Conservation (phyloP, 2,113 vertebrate genomes). For the Stercorarius parasiticus region DNA sequence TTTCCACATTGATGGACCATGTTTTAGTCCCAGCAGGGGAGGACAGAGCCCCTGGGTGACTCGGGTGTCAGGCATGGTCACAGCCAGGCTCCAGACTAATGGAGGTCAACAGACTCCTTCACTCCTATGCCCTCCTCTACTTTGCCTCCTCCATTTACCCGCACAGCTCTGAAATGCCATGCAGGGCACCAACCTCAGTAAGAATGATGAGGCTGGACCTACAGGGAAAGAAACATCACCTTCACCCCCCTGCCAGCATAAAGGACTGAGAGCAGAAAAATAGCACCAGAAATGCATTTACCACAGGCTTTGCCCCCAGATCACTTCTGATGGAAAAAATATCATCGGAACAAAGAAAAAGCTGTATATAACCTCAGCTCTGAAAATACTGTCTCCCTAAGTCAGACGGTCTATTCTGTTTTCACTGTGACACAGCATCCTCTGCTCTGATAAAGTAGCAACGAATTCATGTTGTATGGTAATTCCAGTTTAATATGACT, state of each 20-base stretch:
- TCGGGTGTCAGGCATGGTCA: accelerated
- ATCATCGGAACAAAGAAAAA: neutral
- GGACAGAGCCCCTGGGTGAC: neutral
- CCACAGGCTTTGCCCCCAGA: neutral
- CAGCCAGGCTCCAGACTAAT: neutral
- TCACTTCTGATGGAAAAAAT: neutral
- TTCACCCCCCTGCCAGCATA: neutral
- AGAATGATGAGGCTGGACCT: neutral
- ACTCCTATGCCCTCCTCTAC: too few species aligned
- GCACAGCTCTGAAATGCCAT: neutral
- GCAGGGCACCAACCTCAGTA: neutral
- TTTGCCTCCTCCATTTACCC: neutral
- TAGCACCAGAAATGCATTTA: neutral
- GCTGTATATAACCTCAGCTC: neutral
- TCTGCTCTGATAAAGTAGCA: neutral
- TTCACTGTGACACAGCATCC: neutral
- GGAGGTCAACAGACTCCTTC: neutral
- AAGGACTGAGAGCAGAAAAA: neutral
- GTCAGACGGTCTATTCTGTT: neutral
- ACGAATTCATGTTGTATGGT: neutral
- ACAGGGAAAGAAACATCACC: neutral
- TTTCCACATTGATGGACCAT: neutral
- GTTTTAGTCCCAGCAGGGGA: neutral
- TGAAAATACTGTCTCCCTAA: neutral
- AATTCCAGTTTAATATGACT: neutral